Percentiles rank a stretch among this genome's conserved stretches.
Conservation (phyloP, 1,140 invertebrate genomes). For the Leguminivora glycinivorella region DNA sequence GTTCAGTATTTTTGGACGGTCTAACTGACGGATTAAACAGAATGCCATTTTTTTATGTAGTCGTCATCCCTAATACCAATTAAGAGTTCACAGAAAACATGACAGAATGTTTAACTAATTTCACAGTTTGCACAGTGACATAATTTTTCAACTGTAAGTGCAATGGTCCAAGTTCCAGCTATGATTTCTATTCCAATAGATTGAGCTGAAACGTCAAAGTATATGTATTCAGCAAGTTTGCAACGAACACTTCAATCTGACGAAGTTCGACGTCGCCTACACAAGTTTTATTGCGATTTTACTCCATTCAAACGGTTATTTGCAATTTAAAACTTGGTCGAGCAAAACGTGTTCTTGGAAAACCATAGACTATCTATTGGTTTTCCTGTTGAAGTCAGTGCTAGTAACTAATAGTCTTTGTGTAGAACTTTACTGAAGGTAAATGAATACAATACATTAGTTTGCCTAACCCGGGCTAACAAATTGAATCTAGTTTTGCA, state of each 20-base stretch:
- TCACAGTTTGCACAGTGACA: neutral
- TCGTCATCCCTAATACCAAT: too few relatives aligned
- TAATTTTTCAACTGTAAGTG: neutral
- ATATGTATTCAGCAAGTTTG: constrained; percentile 52
- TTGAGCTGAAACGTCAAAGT: constrained; percentile 39
- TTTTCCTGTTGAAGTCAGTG: neutral
- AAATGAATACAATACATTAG: neutral
- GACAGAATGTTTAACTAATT: neutral
- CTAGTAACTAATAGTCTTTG: neutral
- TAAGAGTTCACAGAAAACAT: neutral
- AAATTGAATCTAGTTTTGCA: too few relatives aligned
- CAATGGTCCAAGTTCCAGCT: neutral
- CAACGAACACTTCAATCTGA: constrained; percentile 46
- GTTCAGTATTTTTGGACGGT: too few relatives aligned
- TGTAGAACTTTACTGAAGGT: neutral
- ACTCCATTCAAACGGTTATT: constrained; percentile 41
- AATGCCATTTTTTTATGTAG: too few relatives aligned
- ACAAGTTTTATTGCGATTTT: constrained; percentile 46
- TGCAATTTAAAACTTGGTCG: constrained; percentile 34
- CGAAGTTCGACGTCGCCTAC: constrained; percentile 39
- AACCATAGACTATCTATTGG: too few relatives aligned
- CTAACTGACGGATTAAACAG: too few relatives aligned
- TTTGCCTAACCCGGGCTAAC: neutral
- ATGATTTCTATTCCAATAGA: constrained; percentile 12
- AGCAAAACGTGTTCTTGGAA: constrained; percentile 5